A percentile compares a stretch with the other conserved stretches of the same genome.
phyloP scores from a whole-genome alignment of 2,797 vertebrate species.

The Toxotes lorentzi region DNA sequence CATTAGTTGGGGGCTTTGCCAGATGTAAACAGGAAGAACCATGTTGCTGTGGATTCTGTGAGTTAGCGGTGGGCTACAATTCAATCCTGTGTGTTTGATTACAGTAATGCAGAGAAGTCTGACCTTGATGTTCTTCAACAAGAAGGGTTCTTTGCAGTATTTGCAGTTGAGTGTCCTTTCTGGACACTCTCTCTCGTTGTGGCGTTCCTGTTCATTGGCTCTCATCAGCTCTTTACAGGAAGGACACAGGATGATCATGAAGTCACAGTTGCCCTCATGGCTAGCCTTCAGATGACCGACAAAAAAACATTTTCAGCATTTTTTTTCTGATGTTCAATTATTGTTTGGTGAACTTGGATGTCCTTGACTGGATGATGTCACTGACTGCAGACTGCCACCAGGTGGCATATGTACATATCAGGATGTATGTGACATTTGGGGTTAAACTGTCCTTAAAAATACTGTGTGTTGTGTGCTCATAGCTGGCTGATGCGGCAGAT shows the following conservation, averaged over 20 bases:
- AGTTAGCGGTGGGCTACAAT: neutral
- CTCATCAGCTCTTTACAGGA: slow-evolving; percentile 89
- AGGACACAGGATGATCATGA: slow-evolving; percentile 87
- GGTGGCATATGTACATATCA: too few relatives aligned
- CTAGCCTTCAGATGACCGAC: slow-evolving; percentile 69
- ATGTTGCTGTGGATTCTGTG: neutral
- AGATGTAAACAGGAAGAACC: neutral
- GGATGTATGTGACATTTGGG: neutral
- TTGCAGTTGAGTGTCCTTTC: slow-evolving; percentile 90
- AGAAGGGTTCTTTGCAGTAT: slow-evolving; percentile 89
- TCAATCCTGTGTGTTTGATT: neutral
- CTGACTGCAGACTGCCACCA: neutral
- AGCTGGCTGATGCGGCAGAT: too few relatives aligned
- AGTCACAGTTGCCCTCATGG: slow-evolving; percentile 88
- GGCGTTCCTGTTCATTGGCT: slow-evolving; percentile 87
- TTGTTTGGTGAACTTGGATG: neutral
- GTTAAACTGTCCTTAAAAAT: neutral
- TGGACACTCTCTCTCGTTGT: slow-evolving; percentile 89
- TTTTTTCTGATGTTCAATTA: neutral
- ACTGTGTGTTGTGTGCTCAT: too few relatives aligned
- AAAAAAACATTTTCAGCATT: neutral
- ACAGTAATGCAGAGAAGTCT: neutral
- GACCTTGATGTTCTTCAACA: slow-evolving; percentile 87
- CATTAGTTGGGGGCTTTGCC: neutral
- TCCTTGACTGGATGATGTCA: neutral